A percentile compares a stretch with the other conserved stretches of the same genome.
Conservation (phyloP, 1,140 invertebrate genomes). For the Sycophaga agraensis region DNA sequence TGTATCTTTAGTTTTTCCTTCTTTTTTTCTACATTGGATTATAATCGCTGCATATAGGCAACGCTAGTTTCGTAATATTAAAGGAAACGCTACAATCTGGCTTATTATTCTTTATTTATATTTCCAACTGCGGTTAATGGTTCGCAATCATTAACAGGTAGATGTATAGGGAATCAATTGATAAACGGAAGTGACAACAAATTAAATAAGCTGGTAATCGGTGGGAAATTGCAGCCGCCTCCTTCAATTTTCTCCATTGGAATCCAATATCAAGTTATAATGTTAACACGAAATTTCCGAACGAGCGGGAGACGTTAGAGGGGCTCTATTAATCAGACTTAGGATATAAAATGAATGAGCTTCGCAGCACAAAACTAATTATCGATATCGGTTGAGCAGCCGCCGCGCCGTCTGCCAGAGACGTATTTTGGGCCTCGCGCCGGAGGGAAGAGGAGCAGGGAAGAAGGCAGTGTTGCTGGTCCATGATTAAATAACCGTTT, state of each 20-base stretch:
- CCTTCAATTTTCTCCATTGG: neutral
- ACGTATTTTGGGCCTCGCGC: too few species aligned
- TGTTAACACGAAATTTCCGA: conserved; percentile 5
- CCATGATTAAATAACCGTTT: conserved; percentile 28
- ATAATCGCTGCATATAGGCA: too few species aligned
- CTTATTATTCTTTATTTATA: too few species aligned
- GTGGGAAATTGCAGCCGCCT: neutral
- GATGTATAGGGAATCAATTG: neutral
- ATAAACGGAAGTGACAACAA: neutral
- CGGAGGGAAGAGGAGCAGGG: neutral
- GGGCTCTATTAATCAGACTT: conserved; percentile 9
- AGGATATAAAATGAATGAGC: conserved; percentile 7
- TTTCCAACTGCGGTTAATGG: too few species aligned
- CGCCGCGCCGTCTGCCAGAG: too few species aligned
- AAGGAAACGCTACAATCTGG: too few species aligned
- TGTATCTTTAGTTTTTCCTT: too few species aligned
- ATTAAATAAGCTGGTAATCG: neutral
- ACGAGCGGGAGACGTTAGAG: neutral
- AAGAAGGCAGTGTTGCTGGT: neutral
- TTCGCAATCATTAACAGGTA: too few species aligned
- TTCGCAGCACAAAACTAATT: conserved; percentile 21
- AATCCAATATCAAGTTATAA: conserved; percentile 1
- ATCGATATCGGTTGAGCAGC: conserved; percentile 1
- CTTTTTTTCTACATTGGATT: too few species aligned
- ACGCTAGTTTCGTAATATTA: too few species aligned